Evolutionary conservation across 2,888 invertebrate species (phyloP).

Genomic region (Trachelus stipa): DNA sequence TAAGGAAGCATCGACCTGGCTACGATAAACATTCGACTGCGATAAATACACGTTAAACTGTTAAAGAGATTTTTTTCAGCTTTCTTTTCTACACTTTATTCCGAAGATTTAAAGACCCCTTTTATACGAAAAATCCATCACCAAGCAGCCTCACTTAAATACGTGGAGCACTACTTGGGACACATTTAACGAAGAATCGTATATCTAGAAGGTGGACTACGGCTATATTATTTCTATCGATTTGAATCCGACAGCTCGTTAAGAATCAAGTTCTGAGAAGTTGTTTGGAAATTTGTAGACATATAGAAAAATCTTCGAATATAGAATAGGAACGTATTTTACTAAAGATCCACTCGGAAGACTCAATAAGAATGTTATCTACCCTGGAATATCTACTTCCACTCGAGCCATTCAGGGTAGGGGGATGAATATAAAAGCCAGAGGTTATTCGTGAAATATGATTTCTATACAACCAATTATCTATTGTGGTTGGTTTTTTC

Average conservation of each 20-base stretch:
- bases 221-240: background rate
- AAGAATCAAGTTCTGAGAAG: background rate
- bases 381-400: background rate
- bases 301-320: background rate
- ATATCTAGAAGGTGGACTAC: background rate
- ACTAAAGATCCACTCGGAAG: background rate
- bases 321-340: background rate
- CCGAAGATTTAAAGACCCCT: background rate
- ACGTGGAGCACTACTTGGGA: background rate
- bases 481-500: constrained; percentile 12
- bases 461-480: constrained; percentile 24
- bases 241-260: background rate
- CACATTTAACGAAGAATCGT: background rate
- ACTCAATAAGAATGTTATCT: background rate
- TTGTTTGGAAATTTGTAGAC: background rate
- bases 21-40: background rate
- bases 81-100: background rate
- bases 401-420: background rate
- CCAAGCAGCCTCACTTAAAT: background rate
- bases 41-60: background rate
- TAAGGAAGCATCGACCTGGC: background rate
- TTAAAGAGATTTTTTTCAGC: background rate
- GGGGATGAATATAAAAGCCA: background rate
- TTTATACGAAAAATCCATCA: background rate
- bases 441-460: constrained; percentile 4